Base-by-base conservation (phyloP, 2,888 invertebrate genomes). In the Steinernema hermaphroditum region DNA sequence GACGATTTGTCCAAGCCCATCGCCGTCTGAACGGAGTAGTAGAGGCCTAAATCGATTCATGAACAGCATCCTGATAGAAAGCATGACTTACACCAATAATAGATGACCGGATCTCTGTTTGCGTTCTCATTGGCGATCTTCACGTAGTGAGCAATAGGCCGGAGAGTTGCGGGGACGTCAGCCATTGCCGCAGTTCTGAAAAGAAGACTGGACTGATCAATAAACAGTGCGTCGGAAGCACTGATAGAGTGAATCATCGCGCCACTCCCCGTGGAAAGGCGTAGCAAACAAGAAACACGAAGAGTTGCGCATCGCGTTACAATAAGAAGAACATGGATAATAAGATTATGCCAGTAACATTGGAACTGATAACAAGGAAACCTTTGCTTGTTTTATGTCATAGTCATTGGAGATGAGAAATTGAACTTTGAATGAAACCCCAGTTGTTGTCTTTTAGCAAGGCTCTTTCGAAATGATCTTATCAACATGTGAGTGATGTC, bases 71-170 rank as follows among this genome's bases (percentile, higher is more conserved):
- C 24, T 9, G 50, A 24, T 12, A 6, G n/a, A 54, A 68, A 29
- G 9, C 9, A 2, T 4, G 24, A 71, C 71, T 71, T 49, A 71
- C 71, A 29, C 71, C 71, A 71, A 32, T 96, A 97, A 68, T 93
- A 91, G 54, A 97, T 91, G 43, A 94, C 92, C 44, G 92, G 90
- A 89, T 97, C 96, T 81, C 96, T 90, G 43, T 90, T 89, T 85
- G 96, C 95, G 89, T 96, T 94, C 88, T 96, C 95, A 62, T 91
- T 90, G 0, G 96, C 96, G 74, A 93, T 91, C 89, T 94, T 96
- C 76, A 97, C 88, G 87, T 93, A 94, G 88, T 94, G 94, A 82
- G 93, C 93, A 79, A 96, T 92, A 34, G 91, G 90, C 88, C 93
- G 94, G 54, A 97, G 89, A 75, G 91, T 90, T 0, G 91, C 73